These are phyloP conservation scores for Enteromius mattozi DNA, from an alignment of 2,797 vertebrate genomes.

Conservation along the genomic window DNA sequence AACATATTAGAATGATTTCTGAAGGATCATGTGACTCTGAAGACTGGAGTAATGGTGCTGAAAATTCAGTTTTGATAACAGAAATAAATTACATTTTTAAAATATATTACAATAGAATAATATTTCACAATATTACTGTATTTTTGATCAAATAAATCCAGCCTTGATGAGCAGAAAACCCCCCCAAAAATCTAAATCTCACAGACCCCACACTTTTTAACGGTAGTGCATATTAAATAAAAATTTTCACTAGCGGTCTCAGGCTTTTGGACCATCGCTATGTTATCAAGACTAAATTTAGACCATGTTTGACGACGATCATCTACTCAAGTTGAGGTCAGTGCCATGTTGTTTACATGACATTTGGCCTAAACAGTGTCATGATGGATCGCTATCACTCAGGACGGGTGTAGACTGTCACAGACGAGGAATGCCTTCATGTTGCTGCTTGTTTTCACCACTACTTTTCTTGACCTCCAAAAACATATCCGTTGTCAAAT, in stretches of 20 bases:
- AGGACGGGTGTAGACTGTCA: not conserved
- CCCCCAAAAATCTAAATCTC: not conserved
- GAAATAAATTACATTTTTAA: not conserved
- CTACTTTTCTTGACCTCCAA: not conserved
- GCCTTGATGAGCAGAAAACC: not conserved
- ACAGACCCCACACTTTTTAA: not conserved
- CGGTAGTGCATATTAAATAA: not conserved
- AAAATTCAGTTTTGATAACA: not conserved
- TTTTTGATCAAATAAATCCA: not conserved
- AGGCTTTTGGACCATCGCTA: not conserved
- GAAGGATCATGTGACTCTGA: not conserved
- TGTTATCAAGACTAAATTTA: conserved; percentile 39
- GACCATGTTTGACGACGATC: not conserved
- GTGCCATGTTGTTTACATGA: not conserved
- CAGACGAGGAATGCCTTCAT: not conserved
- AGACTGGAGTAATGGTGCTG: not conserved
- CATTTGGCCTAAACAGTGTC: conserved; percentile 7
- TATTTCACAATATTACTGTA: not conserved
- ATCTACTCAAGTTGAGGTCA: conserved; percentile 17
- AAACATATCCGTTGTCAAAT: conserved; percentile 9
- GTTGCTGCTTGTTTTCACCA: not conserved
- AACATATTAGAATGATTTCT: not conserved
- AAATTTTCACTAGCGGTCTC: not conserved
- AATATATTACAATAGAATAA: not conserved
- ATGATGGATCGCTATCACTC: conserved; percentile 9